Conservation (phyloP, 2,888 invertebrate species). For the Lydus trimaculatus region DNA sequence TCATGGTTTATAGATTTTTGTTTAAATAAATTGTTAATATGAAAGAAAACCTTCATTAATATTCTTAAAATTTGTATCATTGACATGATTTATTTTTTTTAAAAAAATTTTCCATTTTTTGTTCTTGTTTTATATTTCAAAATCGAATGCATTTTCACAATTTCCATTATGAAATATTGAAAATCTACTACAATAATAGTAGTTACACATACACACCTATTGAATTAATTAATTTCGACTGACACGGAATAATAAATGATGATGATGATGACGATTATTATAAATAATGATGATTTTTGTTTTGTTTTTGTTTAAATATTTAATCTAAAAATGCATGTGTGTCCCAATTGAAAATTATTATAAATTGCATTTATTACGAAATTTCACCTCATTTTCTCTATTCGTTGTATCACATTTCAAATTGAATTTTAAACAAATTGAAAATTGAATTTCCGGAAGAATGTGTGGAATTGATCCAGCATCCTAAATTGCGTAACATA, state of each 20-base stretch:
- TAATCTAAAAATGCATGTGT: no score
- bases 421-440: no score
- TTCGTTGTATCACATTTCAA: no score
- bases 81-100: background rate
- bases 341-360: background rate
- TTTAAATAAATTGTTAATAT: no score
- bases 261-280: no score
- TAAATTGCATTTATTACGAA: background rate
- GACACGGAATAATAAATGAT: background rate
- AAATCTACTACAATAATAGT: background rate
- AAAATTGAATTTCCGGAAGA: no score
- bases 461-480: background rate
- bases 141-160: background rate
- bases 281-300: no score
- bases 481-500: background rate
- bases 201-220: background rate
- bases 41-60: no score
- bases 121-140: background rate
- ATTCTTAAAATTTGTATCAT: no score
- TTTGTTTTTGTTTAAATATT: no score
- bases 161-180: background rate
- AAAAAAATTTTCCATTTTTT: background rate
- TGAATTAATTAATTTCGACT: background rate
- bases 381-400: background rate
- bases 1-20: no score